phyloP scores from a whole-genome alignment of 2,113 vertebrate species.

The Orycteropus afer region DNA sequence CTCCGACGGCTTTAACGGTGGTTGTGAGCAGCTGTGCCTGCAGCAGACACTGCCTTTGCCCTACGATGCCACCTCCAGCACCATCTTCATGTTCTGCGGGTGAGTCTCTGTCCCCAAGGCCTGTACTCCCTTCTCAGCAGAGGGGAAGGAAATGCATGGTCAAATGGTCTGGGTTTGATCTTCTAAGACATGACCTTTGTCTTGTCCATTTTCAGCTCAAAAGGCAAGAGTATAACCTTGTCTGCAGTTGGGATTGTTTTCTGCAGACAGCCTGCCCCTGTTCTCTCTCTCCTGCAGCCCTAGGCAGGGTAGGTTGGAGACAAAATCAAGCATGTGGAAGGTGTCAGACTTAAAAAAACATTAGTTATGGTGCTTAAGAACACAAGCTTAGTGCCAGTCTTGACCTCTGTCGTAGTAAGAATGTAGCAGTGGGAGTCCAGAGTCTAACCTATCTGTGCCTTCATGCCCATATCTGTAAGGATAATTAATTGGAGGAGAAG shows the following conservation, averaged over 20 bases:
- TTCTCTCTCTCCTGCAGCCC: rapidly evolving
- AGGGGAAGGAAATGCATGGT: rapidly evolving
- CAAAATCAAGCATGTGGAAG: background rate
- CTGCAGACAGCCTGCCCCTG: background rate
- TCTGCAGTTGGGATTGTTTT: too few relatives aligned
- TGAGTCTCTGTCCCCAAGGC: slow-evolving; percentile 84
- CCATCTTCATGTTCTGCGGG: slow-evolving; percentile 99
- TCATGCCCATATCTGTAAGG: background rate
- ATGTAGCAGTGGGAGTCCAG: background rate
- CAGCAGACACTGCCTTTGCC: slow-evolving; percentile 95
- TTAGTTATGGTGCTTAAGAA: background rate
- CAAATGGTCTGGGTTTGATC: background rate
- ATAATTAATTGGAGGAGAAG: rapidly evolving
- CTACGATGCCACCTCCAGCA: slow-evolving; percentile 93
- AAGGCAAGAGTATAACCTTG: background rate
- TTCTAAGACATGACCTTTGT: background rate
- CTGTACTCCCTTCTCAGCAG: rapidly evolving
- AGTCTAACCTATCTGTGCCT: background rate
- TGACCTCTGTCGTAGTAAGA: background rate
- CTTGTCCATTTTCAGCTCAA: background rate
- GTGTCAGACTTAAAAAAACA: background rate
- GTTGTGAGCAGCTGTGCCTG: slow-evolving; percentile 97
- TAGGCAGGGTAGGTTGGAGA: background rate
- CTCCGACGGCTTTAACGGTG: slow-evolving; percentile 97
- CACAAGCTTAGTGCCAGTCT: background rate